Evolutionary conservation across 2,797 vertebrate genomes (phyloP), one percentile per base, ranked within the genome.

Genomic region (Mustela erminea): DNA sequence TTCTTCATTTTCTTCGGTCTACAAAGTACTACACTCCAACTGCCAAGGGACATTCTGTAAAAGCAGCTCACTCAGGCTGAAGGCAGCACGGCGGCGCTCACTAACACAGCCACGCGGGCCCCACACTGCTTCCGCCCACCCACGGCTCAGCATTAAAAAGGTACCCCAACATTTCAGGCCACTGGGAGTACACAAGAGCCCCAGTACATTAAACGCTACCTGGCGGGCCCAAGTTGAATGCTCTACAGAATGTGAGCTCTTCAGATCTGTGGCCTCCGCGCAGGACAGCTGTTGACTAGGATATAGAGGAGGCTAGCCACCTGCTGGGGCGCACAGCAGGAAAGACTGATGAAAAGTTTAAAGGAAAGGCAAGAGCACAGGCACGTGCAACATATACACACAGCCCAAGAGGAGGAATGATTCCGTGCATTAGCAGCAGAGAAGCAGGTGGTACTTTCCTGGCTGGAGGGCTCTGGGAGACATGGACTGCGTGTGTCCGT

Each of bases 1-100:
- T 72, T 46, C 80, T 78, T 14, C 13, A 21, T 64, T 66, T 80
- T 58, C 72, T 84, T 12, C 6, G 17, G 56, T 43, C 64, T 54
- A 32, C 7, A 35, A 54, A 70, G 7, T 27, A 23, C 0, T 12
- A 20, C 6, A 13, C 12, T 46, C 32, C 46, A 21, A 41, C 0
- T 25, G 13, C 78, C 70, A 85, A 75, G 60, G n/a, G n/a, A 62
- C 20, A 8, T 56, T 43, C 54, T 70, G 75, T 60, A 7, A 35
- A 41, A 46, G 35, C 43, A 62, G 27, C 46, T 77, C 52, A 15
- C 12, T 43, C 23, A 72, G 62, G 35, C 32, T 12, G 60, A 35
- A 84, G 38, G 72, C 52, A 29, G 41, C 0, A 1, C 6, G 11
- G 9, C 6, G 11, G 9, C 15, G 0, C 2, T 87, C 12, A 2